Base-by-base conservation (phyloP, 2,888 invertebrate genomes). In the Andrena bucephala region DNA sequence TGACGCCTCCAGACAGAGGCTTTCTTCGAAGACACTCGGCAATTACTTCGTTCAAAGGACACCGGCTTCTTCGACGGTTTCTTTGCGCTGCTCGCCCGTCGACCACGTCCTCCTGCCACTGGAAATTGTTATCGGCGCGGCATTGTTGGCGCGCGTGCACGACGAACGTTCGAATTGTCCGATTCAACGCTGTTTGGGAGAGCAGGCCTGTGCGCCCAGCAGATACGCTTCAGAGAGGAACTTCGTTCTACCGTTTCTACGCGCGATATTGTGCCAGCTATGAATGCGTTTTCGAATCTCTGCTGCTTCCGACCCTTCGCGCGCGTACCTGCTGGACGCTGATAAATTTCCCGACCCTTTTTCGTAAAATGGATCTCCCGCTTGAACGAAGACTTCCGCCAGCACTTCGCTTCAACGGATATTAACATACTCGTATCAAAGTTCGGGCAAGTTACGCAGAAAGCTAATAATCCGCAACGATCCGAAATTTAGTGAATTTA, bases 201-300 rank as follows among this genome's bases (percentile, higher is more conserved):
- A 69, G 77, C 77, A 70, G 65, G 66, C 69, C 57, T 62, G 79
- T 78, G 83, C 62, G 31, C 69, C 29, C 60, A 62, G 71, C 48
- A 85, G 88, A 88, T 88, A 88, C 81, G 88, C 68, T 88, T 88
- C 89, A 88, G 57, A 59, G 77, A 62, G 67, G n/a, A 87, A 87
- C 78, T 88, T 87, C 77, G 67, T 73, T 66, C 77, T 75, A 69
- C 24, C 67, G 63, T 76, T 79, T 72, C 67, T 57, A 65, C 62
- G 48, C 68, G 78, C 83, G 80, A 88, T 84, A 87, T 77, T 83
- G 77, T 77, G 52, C 65, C 54, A 31, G 5, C 75, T 71, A 59
- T 88, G 89, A 88, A 88, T 88, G 62, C 85, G 72, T 85, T 85
- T 78, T 29, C 50, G 67, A 85, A 81, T 77, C 81, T 85, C 62